Evolutionary conservation across 2,888 invertebrate species (phyloP), one percentile per base, ranked within the genome.

Genomic region (Tyria jacobaeae): DNA sequence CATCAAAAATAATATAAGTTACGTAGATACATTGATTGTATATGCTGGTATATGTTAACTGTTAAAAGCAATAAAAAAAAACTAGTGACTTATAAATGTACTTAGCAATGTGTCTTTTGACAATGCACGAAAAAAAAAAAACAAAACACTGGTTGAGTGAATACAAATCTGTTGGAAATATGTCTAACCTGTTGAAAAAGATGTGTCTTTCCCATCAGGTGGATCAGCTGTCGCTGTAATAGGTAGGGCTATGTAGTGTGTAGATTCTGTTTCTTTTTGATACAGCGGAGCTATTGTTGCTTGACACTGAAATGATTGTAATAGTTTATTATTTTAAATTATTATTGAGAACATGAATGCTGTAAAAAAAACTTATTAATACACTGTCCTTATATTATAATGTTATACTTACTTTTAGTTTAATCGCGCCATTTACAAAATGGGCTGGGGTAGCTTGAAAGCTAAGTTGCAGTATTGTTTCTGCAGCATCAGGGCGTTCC

Each of bases 341-440:
- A n/a, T n/a, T n/a, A n/a, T n/a, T n/a, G n/a, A n/a, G n/a, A n/a
- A n/a, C n/a, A n/a, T n/a, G n/a, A n/a, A n/a, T n/a, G n/a, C n/a
- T n/a, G n/a, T n/a, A n/a, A n/a, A n/a, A n/a, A n/a, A n/a, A n/a
- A n/a, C n/a, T n/a, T n/a, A n/a, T n/a, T n/a, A n/a, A n/a, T 17
- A 17, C 9, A 2, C 34, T 34, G 34, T 9, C 9, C 2, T 17
- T 17, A 17, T 25, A 37, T 3, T 14, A 39, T 53, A 9, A 25
- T 21, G 37, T 25, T 9, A 57, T 14, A 83, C 87, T 83, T 82
- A 95, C 95, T 95, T 97, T 97, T 73, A 98, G 92, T 89, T 96
- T 97, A 95, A 98, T 95, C 86, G 96, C 96, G 76, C 97, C 97
- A 69, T 95, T 91, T 82, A 95, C 95, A 90, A 97, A 97, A 92